Conservation (phyloP, 2,797 vertebrate species). For the Arnoldichthys spilopterus region DNA sequence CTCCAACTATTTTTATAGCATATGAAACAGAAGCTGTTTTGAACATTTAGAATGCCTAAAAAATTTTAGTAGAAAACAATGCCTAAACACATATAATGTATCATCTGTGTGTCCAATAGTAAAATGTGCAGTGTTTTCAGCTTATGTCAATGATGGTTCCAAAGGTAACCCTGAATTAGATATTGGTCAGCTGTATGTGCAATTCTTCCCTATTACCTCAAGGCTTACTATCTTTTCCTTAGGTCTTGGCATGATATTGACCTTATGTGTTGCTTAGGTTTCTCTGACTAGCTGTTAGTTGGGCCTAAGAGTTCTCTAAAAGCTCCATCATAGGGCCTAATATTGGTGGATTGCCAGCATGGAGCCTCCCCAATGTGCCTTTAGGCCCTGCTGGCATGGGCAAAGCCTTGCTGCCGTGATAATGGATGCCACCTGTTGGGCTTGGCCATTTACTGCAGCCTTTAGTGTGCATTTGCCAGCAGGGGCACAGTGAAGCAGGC, state of each 20-base stretch:
- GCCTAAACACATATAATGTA: not conserved
- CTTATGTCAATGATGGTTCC: constrained; percentile 1
- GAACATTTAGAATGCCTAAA: not conserved
- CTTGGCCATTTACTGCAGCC: constrained; percentile 65
- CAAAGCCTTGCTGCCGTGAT: constrained; percentile 61
- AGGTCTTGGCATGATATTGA: constrained; percentile 23
- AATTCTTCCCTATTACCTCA: not conserved
- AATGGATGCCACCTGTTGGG: constrained; percentile 81
- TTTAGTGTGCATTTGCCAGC: constrained; percentile 58
- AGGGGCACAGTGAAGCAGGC: constrained; percentile 57
- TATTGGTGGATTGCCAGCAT: constrained; percentile 24
- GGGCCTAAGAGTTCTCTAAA: constrained; percentile 28
- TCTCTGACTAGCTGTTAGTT: constrained; percentile 33
- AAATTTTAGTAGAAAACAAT: not conserved
- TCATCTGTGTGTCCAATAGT: not conserved
- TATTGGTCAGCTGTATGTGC: not conserved
- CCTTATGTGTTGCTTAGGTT: constrained; percentile 24
- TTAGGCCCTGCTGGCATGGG: constrained; percentile 31
- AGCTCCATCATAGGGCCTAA: constrained; percentile 23
- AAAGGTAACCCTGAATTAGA: not conserved
- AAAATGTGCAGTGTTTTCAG: not conserved
- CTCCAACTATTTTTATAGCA: constrained; percentile 10
- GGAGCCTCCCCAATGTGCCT: constrained; percentile 38
- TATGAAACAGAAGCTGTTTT: constrained; percentile 8
- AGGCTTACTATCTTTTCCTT: not conserved